These are phyloP conservation scores for Potamarius usumacintae DNA, from an alignment of 2,113 vertebrate genomes.

Conservation along the genomic window DNA sequence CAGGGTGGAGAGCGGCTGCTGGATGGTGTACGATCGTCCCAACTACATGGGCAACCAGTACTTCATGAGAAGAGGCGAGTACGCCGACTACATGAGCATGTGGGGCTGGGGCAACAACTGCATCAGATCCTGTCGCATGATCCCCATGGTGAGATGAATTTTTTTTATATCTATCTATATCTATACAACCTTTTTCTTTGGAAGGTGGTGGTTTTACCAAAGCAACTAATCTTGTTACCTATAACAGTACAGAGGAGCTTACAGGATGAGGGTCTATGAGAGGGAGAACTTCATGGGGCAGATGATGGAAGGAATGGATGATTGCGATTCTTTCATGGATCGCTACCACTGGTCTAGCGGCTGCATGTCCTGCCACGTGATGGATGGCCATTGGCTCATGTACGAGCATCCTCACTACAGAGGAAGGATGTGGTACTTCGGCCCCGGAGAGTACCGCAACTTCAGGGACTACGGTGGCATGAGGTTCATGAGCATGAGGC, in stretches of 20 bases:
- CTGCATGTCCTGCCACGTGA: conserved; percentile 59
- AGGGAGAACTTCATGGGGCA: conserved; percentile 61
- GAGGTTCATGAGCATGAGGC: conserved; percentile 25
- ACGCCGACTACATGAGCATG: conserved; percentile 67
- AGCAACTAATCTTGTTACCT: neutral
- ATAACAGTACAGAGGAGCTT: neutral
- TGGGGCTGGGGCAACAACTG: conserved; percentile 29
- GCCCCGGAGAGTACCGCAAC: conserved; percentile 57
- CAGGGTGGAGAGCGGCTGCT: conserved; percentile 54
- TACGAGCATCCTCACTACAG: conserved; percentile 60
- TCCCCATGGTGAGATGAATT: conserved; percentile 17
- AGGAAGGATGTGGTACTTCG: conserved; percentile 54
- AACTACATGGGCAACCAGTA: conserved; percentile 68
- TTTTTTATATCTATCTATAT: too few relatives aligned
- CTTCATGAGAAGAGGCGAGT: conserved; percentile 67
- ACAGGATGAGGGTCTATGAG: conserved; percentile 64
- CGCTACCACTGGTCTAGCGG: conserved; percentile 36
- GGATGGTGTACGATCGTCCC: conserved; percentile 67
- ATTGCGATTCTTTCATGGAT: conserved; percentile 35
- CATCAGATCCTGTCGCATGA: conserved; percentile 39
- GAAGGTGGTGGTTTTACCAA: neutral
- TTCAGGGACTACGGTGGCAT: conserved; percentile 35
- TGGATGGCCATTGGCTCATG: conserved; percentile 65
- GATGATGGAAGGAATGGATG: conserved; percentile 27
- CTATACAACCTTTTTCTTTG: neutral